Conservation (phyloP, 2,888 invertebrate genomes). For the Drosophila meridionalis region DNA sequence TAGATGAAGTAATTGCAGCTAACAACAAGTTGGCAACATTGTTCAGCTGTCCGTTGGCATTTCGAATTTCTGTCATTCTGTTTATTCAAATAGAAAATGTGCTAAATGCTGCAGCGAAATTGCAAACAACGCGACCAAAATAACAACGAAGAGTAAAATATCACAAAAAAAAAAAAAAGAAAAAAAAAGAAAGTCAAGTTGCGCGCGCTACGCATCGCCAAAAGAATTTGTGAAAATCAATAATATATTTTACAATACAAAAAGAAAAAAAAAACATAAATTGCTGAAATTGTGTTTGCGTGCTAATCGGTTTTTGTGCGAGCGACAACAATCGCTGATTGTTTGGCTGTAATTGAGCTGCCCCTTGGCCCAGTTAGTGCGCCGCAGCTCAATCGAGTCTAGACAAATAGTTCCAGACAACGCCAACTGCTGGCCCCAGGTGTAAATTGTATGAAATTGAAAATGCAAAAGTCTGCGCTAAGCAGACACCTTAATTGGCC, state of each 20-base stretch:
- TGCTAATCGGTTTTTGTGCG: slow-evolving; percentile 63
- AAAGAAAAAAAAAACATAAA: slow-evolving; percentile 37
- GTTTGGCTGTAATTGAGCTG: slow-evolving; percentile 30
- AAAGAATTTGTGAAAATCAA: slow-evolving; percentile 56
- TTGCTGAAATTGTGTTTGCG: slow-evolving; percentile 71
- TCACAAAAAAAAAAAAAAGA: not conserved
- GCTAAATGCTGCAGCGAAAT: slow-evolving; percentile 73
- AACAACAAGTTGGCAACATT: slow-evolving; percentile 8
- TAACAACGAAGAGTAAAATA: slow-evolving; percentile 15
- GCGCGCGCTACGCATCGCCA: slow-evolving; percentile 38
- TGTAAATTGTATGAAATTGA: slow-evolving; percentile 52
- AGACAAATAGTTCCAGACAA: slow-evolving; percentile 32
- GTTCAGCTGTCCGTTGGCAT: slow-evolving; percentile 14
- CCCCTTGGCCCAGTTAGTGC: slow-evolving; percentile 51
- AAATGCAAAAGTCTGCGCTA: slow-evolving; percentile 51
- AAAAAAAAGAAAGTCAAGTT: slow-evolving; percentile 56
- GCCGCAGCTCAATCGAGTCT: slow-evolving; percentile 30
- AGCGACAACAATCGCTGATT: slow-evolving; percentile 46
- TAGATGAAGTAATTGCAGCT: slow-evolving; percentile 69
- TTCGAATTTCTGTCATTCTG: slow-evolving; percentile 1
- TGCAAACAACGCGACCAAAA: slow-evolving; percentile 45
- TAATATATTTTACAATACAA: slow-evolving; percentile 26
- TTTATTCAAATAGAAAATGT: slow-evolving; percentile 70
- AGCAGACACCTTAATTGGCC: slow-evolving; percentile 60
- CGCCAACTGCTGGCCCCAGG: slow-evolving; percentile 28